Evolutionary conservation across 2,888 invertebrate genomes (phyloP).

Genomic region (Drosophila testacea): DNA sequence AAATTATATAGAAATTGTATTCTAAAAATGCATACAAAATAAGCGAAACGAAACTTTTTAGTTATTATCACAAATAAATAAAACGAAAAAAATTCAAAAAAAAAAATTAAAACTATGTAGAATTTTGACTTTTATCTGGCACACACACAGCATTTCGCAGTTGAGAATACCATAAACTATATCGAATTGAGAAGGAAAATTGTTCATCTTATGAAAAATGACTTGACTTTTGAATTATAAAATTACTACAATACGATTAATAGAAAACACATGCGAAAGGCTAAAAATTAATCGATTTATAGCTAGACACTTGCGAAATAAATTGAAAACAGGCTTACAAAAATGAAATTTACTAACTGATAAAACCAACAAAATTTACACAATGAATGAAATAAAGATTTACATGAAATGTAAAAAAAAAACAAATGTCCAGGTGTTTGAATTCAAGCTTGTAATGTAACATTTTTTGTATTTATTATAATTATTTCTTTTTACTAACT

Average conservation of each 20-base stretch:
- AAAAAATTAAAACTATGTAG: slow-evolving; percentile 32
- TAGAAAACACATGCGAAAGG: slow-evolving; percentile 9
- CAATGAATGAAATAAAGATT: slow-evolving; percentile 72
- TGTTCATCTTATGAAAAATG: slow-evolving; percentile 69
- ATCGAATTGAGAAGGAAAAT: slow-evolving; percentile 51
- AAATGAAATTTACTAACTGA: slow-evolving; percentile 51
- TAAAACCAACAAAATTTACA: slow-evolving; percentile 72
- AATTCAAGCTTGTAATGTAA: not conserved
- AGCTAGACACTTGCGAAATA: slow-evolving; percentile 68
- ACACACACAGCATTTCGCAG: slow-evolving; percentile 43
- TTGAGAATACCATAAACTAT: slow-evolving; percentile 29
- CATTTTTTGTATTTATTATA: not conserved
- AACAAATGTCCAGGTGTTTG: not conserved
- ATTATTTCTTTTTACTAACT: not conserved
- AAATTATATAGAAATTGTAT: slow-evolving; percentile 72
- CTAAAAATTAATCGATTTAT: slow-evolving; percentile 43
- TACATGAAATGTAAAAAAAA: slow-evolving; percentile 69
- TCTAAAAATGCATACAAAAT: slow-evolving; percentile 52
- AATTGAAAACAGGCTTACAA: slow-evolving; percentile 60
- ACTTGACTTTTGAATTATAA: slow-evolving; percentile 62
- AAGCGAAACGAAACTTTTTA: slow-evolving; percentile 68
- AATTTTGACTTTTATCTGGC: slow-evolving; percentile 57
- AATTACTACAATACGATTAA: slow-evolving; percentile 26
- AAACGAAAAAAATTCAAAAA: slow-evolving; percentile 65
- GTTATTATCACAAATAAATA: slow-evolving; percentile 71